A percentile compares a stretch with the other conserved stretches of the same genome.
phyloP scores from a whole-genome alignment of 2,797 vertebrate genomes.

The Trachurus trachurus region DNA sequence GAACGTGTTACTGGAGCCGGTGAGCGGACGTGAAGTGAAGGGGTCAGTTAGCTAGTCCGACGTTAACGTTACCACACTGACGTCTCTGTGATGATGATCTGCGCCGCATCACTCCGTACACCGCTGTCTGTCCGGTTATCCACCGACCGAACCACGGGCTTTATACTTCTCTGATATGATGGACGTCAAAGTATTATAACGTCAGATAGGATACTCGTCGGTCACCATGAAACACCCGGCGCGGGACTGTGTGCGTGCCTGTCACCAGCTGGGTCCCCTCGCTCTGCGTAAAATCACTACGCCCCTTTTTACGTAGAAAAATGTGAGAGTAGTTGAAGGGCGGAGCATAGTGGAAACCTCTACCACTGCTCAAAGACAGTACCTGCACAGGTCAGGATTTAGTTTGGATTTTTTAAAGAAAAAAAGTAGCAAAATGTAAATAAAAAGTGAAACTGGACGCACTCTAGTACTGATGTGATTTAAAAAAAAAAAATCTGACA shows the following conservation, averaged over 20 bases:
- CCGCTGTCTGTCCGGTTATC: neutral
- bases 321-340: slow-evolving; percentile 9
- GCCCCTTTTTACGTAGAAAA: slow-evolving; percentile 46
- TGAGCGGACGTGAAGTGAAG: neutral
- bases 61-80: neutral
- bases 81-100: neutral
- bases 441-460: too few relatives aligned
- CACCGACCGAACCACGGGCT: neutral
- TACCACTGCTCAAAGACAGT: neutral
- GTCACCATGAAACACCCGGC: slow-evolving; percentile 3
- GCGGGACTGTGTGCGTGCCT: neutral
- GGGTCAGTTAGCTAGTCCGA: neutral
- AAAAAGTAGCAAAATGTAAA: too few relatives aligned
- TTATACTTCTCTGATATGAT: neutral
- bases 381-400: too few relatives aligned
- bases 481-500: too few relatives aligned
- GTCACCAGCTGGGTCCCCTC: neutral
- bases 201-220: neutral
- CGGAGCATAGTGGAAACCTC: neutral
- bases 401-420: too few relatives aligned
- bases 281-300: slow-evolving; percentile 14
- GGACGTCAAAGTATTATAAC: neutral
- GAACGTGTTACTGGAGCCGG: neutral
- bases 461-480: too few relatives aligned
- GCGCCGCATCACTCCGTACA: slow-evolving; percentile 13